Conservation (phyloP, 2,888 invertebrate species). For the Epinotia ramella region DNA sequence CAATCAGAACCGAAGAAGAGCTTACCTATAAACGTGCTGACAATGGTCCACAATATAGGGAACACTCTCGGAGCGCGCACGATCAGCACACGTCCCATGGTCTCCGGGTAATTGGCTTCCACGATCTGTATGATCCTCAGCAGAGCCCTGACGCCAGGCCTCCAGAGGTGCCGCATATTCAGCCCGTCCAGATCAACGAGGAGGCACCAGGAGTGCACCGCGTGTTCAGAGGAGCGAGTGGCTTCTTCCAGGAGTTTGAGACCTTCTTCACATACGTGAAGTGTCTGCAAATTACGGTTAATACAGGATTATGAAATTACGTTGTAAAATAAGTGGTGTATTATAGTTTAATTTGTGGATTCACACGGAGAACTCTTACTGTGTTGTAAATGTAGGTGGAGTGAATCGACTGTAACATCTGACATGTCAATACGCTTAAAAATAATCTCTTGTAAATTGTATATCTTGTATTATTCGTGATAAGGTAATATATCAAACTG, state of each 20-base stretch:
- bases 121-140: constrained; percentile 89
- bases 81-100: constrained; percentile 95
- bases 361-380: too few relatives aligned
- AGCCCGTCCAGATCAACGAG: constrained; percentile 97
- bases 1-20: constrained; percentile 4
- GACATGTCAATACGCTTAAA: too few relatives aligned
- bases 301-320: neutral
- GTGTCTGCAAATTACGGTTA: constrained; percentile 82
- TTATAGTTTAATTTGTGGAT: too few relatives aligned
- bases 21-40: constrained; percentile 95
- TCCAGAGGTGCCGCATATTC: constrained; percentile 98
- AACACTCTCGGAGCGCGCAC: constrained; percentile 97
- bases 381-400: too few relatives aligned
- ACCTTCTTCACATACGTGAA: constrained; percentile 96
- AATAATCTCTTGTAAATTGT: too few relatives aligned
- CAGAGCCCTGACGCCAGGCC: constrained; percentile 94
- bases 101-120: constrained; percentile 97
- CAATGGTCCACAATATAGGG: constrained; percentile 97
- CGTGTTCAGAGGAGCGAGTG: constrained; percentile 91
- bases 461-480: too few relatives aligned
- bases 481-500: too few relatives aligned
- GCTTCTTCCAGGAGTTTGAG: constrained; percentile 94
- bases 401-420: too few relatives aligned
- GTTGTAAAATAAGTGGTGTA: too few relatives aligned
- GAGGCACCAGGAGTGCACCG: constrained; percentile 95